These are phyloP conservation scores for Leucoma salicis DNA, from an alignment of 2,888 invertebrate species.

Conservation along the genomic window DNA sequence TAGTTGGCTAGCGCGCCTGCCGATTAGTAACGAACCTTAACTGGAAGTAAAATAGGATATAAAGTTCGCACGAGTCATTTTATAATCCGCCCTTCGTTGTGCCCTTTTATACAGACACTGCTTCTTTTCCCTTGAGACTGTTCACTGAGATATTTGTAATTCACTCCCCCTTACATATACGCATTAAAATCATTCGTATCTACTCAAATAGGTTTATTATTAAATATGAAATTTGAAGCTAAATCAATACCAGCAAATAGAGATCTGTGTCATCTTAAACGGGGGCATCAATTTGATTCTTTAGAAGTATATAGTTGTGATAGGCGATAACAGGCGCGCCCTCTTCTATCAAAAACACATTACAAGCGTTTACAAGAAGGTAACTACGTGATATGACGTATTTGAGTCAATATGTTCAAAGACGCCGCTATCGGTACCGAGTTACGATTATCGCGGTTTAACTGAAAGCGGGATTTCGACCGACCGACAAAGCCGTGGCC, in stretches of 20 bases:
- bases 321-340: conserved; percentile 62
- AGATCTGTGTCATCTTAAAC: conserved; percentile 35
- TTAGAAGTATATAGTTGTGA: conserved; percentile 41
- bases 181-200: conserved; percentile 1
- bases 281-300: conserved; percentile 33
- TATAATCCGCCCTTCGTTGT: conserved; percentile 47
- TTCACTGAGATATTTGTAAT: conserved; percentile 15
- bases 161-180: conserved; percentile 17
- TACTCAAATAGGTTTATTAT: conserved; percentile 7
- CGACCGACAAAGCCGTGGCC: conserved; percentile 69
- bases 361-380: conserved; percentile 68
- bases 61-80: conserved; percentile 48
- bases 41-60: conserved; percentile 56
- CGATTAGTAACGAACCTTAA: no score
- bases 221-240: conserved; percentile 32
- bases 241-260: conserved; percentile 28
- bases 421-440: conserved; percentile 67
- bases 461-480: conserved; percentile 75
- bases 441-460: conserved; percentile 65
- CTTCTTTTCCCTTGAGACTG: conserved; percentile 36
- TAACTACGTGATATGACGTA: conserved; percentile 57
- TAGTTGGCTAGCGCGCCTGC: no score
- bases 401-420: conserved; percentile 71
- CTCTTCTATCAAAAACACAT: conserved; percentile 73
- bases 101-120: conserved; percentile 21